Base-by-base conservation (phyloP, 2,797 vertebrate species). In the Margarornis squamiger region DNA sequence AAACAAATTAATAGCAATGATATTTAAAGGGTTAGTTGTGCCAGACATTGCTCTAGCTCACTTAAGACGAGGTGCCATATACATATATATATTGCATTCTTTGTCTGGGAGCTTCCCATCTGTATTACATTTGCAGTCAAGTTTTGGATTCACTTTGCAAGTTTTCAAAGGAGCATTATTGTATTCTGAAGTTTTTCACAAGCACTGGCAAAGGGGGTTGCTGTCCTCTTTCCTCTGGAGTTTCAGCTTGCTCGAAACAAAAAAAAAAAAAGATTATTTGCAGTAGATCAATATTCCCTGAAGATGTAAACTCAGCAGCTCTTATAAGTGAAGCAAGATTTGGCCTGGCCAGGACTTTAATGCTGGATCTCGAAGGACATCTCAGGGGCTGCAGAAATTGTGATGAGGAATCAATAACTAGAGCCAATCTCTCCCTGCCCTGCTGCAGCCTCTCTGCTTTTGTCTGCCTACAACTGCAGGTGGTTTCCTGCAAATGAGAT, bases 231-330 rank as follows among this genome's bases (percentile, higher is more conserved):
- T 70, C 38, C 48, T 79, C 82, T 72, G 18, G 52, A 88, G 78
- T 83, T 92, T 74, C 84, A 93, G 78, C 70, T 76, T 52, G 48
- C 73, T 78, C 39, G 51, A 90, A 92, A 94, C 65, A 62, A 73
- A 78, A 32, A 48, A 24, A 72, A 72, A 71, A 59, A 68, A 43
- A 45, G 22, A 86, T 84, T 65, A 78, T 92, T 95, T 88, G 51
- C 51, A 85, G 74, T 51, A 72, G 65, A 96, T 95, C 96, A 91
- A 95, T 96, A 93, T 58, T 93, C 65, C 92, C 88, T 92, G 65
- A 86, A 93, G 85, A 93, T 89, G 87, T 77, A 80, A 96, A 95
- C 12, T 51, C 91, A 92, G 90, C 85, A 68, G 67, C 87, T 92
- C 72, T 73, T 90, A 10, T 43, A 84, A 85, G 70, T 17, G 76